Conservation (phyloP, 2,888 invertebrate genomes). For the Eupithecia insigniata region DNA sequence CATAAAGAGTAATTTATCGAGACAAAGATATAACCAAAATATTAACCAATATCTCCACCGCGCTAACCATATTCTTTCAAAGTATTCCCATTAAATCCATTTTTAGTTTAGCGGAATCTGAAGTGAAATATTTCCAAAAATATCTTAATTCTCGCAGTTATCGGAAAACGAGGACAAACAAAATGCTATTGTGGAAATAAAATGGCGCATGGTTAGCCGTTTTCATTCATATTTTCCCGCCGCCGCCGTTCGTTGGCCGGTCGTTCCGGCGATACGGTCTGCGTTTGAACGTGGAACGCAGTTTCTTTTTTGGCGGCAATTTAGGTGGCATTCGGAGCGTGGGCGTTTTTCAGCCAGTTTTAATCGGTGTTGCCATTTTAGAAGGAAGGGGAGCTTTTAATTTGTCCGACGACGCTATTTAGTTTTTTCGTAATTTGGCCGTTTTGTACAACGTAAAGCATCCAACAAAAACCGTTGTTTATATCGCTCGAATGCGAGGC, state of each 20-base stretch:
- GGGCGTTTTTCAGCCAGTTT: conserved; percentile 76
- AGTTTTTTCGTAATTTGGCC: conserved; percentile 44
- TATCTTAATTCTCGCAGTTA: conserved; percentile 55
- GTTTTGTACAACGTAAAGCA: conserved; percentile 34
- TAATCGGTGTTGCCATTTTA: conserved; percentile 79
- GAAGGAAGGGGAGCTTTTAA: conserved; percentile 60
- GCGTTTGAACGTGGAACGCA: conserved; percentile 56
- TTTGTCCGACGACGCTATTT: conserved; percentile 58
- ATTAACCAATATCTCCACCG: conserved; percentile 23
- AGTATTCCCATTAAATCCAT: conserved; percentile 28
- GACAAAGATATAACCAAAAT: no score
- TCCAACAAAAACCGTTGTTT: conserved; percentile 25
- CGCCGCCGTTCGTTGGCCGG: conserved; percentile 56
- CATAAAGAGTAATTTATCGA: no score
- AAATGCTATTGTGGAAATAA: conserved; percentile 61
- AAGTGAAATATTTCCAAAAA: conserved; percentile 49
- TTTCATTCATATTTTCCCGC: conserved; percentile 69
- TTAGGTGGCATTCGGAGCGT: conserved; percentile 63
- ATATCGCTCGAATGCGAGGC: conserved; percentile 21
- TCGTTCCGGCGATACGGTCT: conserved; percentile 69
- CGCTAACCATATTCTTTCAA: conserved; percentile 27
- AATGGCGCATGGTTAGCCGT: conserved; percentile 64
- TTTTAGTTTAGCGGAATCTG: conserved; percentile 28
- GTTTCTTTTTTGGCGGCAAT: conserved; percentile 73
- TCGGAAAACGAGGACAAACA: conserved; percentile 58